phyloP scores from a whole-genome alignment of 2,888 invertebrate genomes.

The Leptarthrus brevirostris region DNA sequence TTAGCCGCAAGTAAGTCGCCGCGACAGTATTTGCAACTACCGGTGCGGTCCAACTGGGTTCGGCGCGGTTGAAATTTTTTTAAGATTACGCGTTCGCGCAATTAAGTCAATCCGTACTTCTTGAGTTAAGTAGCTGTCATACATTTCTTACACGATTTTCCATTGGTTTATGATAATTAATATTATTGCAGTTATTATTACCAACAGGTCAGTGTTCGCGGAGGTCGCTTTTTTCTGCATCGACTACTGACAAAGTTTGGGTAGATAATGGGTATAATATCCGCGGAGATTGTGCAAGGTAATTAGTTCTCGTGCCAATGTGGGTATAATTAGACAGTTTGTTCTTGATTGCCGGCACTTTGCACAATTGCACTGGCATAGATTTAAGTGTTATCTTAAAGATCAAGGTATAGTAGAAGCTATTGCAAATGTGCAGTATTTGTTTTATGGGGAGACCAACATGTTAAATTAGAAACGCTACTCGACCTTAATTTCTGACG shows the following conservation, averaged over 20 bases:
- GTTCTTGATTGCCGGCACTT: not conserved
- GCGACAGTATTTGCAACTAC: slow-evolving; percentile 18
- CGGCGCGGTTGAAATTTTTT: not conserved
- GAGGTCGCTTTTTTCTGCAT: not conserved
- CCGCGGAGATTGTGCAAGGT: slow-evolving; percentile 23
- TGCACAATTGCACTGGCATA: slow-evolving; percentile 17
- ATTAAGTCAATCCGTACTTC: slow-evolving; percentile 30
- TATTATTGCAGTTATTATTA: slow-evolving; percentile 13
- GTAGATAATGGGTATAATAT: slow-evolving; percentile 16
- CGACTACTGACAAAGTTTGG: not conserved
- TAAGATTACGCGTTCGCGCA: slow-evolving; percentile 8
- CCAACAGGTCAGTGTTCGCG: slow-evolving; percentile 34
- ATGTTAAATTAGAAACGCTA: too few relatives aligned
- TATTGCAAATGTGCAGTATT: not conserved
- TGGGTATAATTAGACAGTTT: slow-evolving; percentile 34
- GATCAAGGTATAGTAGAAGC: slow-evolving; percentile 2
- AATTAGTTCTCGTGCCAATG: slow-evolving; percentile 6
- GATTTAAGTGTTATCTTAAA: slow-evolving; percentile 6
- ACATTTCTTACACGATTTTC: not conserved
- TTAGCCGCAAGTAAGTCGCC: not conserved
- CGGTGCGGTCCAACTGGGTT: not conserved
- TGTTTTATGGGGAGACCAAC: too few relatives aligned
- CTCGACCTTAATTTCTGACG: too few relatives aligned
- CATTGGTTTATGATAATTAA: not conserved
- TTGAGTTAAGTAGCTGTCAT: not conserved